phyloP scores from a whole-genome alignment of 2,113 vertebrate genomes.

The Vulpes ferrilata region DNA sequence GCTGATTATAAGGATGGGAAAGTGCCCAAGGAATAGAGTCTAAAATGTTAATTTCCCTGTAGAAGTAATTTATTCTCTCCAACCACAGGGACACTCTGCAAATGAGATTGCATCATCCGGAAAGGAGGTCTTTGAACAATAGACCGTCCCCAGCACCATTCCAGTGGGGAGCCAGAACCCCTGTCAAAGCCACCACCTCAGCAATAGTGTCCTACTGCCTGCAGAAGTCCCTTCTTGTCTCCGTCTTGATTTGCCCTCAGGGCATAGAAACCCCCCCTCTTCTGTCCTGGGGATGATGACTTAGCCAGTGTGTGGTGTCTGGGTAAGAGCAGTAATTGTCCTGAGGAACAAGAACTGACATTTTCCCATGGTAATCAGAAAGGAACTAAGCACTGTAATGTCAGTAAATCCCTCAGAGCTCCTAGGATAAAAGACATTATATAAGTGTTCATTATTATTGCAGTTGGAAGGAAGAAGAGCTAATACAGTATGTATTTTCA shows the following conservation, averaged over 20 bases:
- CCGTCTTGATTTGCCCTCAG: not conserved
- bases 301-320: not conserved
- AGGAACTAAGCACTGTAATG: not conserved
- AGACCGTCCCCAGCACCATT: too few relatives aligned
- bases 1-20: not conserved
- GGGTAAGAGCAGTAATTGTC: not conserved
- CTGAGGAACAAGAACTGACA: not conserved
- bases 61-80: not conserved
- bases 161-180: accelerated
- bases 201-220: too few relatives aligned
- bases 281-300: not conserved
- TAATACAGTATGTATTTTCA: not conserved
- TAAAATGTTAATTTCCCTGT: not conserved
- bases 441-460: not conserved
- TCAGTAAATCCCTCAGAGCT: not conserved
- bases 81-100: not conserved
- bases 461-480: not conserved
- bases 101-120: not conserved
- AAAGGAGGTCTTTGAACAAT: not conserved
- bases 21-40: not conserved
- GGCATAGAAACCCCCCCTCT: accelerated
- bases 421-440: not conserved
- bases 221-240: not conserved
- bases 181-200: not conserved
- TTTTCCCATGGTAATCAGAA: constrained; percentile 26